Conservation (phyloP, 2,113 vertebrate species). For the Cepphus grylle region DNA sequence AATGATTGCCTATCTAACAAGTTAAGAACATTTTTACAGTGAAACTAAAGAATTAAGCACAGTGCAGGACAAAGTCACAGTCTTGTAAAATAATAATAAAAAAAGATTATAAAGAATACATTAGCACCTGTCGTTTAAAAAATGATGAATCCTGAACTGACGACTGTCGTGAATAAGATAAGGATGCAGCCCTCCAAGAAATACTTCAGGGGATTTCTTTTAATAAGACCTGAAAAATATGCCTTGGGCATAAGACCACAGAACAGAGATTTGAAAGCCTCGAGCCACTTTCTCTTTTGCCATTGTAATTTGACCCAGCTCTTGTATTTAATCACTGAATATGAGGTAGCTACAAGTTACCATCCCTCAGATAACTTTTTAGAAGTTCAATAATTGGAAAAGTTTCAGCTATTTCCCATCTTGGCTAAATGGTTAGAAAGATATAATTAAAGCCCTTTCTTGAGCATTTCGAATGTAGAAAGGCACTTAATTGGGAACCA, state of each 20-base stretch:
- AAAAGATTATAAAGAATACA: neutral
- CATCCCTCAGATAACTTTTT: neutral
- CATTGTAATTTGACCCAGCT: conserved; percentile 1
- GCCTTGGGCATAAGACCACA: neutral
- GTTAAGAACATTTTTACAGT: neutral
- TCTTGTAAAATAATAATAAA: neutral
- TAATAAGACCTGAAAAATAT: conserved; percentile 19
- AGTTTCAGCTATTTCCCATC: neutral
- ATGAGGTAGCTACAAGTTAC: neutral
- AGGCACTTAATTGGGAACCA: neutral
- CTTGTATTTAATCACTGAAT: neutral
- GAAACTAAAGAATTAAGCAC: neutral
- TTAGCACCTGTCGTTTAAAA: neutral
- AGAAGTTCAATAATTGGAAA: conserved; percentile 25
- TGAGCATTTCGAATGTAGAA: neutral
- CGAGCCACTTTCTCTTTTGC: neutral
- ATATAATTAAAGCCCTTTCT: neutral
- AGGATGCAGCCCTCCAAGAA: neutral
- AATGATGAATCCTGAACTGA: conserved; percentile 17
- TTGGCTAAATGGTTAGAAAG: neutral
- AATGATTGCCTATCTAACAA: neutral
- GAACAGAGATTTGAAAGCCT: conserved; percentile 18
- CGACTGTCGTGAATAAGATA: neutral
- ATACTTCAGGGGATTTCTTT: conserved; percentile 28
- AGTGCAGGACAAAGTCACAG: neutral